Evolutionary conservation across 2,113 vertebrate species (phyloP).

Genomic region (Dipodomys merriami): DNA sequence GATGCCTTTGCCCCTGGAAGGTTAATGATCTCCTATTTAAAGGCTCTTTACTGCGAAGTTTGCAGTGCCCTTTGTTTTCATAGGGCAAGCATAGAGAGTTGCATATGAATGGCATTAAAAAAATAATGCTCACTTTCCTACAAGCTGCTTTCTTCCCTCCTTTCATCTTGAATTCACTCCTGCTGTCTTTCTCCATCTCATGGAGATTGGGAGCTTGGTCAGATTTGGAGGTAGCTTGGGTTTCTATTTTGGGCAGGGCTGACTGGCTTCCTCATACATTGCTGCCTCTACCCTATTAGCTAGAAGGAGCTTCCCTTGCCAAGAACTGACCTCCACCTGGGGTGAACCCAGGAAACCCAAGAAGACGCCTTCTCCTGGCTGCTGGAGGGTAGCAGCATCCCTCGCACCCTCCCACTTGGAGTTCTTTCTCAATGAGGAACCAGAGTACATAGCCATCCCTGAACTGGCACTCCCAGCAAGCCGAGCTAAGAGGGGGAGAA

Average conservation of each 20-base stretch:
- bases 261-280: background rate
- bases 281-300: background rate
- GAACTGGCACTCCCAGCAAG: background rate
- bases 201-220: background rate
- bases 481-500: background rate
- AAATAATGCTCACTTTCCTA: background rate
- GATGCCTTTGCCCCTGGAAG: background rate
- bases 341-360: constrained; percentile 58
- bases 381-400: background rate
- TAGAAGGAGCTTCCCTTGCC: background rate
- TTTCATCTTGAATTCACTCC: background rate
- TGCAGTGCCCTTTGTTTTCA: background rate
- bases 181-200: background rate
- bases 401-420: background rate
- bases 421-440: background rate
- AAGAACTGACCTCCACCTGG: constrained; percentile 56
- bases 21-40: background rate
- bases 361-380: background rate
- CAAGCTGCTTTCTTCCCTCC: background rate
- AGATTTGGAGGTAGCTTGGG: background rate
- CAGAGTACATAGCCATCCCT: background rate
- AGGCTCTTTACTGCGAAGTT: background rate
- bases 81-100: background rate
- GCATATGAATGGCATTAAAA: background rate
- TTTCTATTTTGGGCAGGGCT: constrained; percentile 56